phyloP scores from a whole-genome alignment of 2,888 invertebrate species.

The Empis livida region DNA sequence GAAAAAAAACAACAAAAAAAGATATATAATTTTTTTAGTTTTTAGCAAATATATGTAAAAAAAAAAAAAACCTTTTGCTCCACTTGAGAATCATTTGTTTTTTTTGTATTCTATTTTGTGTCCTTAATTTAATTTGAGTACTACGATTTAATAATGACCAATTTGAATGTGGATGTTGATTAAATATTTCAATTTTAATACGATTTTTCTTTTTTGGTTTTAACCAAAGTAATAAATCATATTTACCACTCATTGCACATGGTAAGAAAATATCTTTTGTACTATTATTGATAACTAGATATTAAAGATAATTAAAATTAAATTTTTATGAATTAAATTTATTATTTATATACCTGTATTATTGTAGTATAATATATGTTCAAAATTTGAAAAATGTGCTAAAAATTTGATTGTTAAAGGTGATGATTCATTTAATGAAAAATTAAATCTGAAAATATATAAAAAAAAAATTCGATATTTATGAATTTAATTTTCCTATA shows the following conservation, averaged over 20 bases:
- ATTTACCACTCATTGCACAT: slow-evolving; percentile 31
- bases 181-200: slow-evolving; percentile 28
- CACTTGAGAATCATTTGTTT: slow-evolving; percentile 35
- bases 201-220: slow-evolving; percentile 21
- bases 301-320: background rate
- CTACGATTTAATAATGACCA: slow-evolving; percentile 33
- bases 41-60: too few relatives aligned
- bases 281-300: slow-evolving; percentile 8
- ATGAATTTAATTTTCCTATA: too few relatives aligned
- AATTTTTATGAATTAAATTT: background rate
- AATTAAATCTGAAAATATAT: too few relatives aligned
- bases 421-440: background rate
- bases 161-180: slow-evolving; percentile 27
- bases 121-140: slow-evolving; percentile 28
- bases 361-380: background rate
- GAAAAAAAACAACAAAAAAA: too few relatives aligned
- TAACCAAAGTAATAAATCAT: slow-evolving; percentile 31
- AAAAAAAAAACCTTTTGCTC: slow-evolving; percentile 29
- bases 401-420: background rate
- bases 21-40: too few relatives aligned
- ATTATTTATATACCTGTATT: background rate
- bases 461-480: too few relatives aligned
- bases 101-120: slow-evolving; percentile 33
- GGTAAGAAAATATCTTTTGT: slow-evolving; percentile 25
- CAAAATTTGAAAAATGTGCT: background rate